Conservation (phyloP, 2,113 vertebrate species). For the Serinus canaria region DNA sequence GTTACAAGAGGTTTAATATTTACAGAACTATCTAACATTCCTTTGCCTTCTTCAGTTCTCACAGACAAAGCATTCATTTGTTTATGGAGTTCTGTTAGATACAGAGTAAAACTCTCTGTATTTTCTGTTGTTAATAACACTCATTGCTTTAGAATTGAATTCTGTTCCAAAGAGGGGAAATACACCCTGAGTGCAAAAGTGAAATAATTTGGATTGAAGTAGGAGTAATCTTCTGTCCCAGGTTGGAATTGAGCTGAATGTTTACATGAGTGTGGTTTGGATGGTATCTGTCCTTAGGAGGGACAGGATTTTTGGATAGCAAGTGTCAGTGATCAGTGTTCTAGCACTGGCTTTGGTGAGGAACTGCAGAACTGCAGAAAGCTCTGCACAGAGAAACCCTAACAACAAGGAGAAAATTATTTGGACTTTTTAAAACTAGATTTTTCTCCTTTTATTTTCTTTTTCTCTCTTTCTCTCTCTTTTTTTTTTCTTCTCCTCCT, state of each 20-base stretch:
- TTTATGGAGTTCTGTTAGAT: neutral
- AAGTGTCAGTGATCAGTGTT: neutral
- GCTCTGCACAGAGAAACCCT: neutral
- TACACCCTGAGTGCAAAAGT: neutral
- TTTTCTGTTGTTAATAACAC: neutral
- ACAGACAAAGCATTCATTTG: neutral
- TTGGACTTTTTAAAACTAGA: neutral
- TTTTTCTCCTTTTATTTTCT: neutral
- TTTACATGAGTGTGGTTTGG: neutral
- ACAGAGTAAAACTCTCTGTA: neutral
- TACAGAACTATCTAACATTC: neutral
- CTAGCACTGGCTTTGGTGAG: neutral
- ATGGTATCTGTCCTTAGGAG: neutral
- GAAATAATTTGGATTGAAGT: neutral
- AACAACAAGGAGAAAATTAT: neutral
- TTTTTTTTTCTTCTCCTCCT: rapidly evolving
- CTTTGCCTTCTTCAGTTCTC: neutral
- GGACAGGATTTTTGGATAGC: neutral
- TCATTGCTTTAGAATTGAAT: neutral
- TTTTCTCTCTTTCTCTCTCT: rapidly evolving
- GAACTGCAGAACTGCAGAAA: neutral
- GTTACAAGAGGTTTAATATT: neutral
- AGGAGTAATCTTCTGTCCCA: neutral
- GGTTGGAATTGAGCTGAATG: neutral
- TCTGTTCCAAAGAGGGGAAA: neutral